phyloP scores from a whole-genome alignment of 1,140 invertebrate species.

The Rhagoletis zephyria region DNA sequence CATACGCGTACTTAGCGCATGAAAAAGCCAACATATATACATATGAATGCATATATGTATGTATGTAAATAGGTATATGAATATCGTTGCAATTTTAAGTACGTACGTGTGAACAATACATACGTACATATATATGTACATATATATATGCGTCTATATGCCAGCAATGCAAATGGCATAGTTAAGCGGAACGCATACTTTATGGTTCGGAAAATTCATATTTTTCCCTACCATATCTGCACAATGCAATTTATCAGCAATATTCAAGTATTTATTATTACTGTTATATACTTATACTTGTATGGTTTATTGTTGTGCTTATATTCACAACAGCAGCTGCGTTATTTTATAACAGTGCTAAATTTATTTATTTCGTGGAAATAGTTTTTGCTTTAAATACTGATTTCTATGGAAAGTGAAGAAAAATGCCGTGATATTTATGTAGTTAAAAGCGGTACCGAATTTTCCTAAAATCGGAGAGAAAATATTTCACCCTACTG shows the following conservation, averaged over 20 bases:
- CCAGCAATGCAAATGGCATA: neutral
- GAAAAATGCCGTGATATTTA: too few species aligned
- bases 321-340: too few species aligned
- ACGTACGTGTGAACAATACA: neutral
- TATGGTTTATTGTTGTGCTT: neutral
- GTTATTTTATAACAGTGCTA: too few species aligned
- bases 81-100: too few species aligned
- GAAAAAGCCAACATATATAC: neutral
- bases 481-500: too few species aligned
- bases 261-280: neutral
- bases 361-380: too few species aligned
- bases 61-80: neutral
- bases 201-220: slow-evolving; percentile 22
- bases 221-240: neutral
- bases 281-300: neutral
- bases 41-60: neutral
- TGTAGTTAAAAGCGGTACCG: neutral
- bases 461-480: neutral
- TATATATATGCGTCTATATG: neutral
- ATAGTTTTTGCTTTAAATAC: too few species aligned
- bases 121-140: neutral
- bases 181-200: slow-evolving; percentile 3
- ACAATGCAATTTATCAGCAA: neutral
- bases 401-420: too few species aligned
- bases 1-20: neutral